A percentile compares a stretch with the other conserved stretches of the same genome.
Conservation (phyloP, 2,888 invertebrate species). For the Melikaiella ostensackeni region DNA sequence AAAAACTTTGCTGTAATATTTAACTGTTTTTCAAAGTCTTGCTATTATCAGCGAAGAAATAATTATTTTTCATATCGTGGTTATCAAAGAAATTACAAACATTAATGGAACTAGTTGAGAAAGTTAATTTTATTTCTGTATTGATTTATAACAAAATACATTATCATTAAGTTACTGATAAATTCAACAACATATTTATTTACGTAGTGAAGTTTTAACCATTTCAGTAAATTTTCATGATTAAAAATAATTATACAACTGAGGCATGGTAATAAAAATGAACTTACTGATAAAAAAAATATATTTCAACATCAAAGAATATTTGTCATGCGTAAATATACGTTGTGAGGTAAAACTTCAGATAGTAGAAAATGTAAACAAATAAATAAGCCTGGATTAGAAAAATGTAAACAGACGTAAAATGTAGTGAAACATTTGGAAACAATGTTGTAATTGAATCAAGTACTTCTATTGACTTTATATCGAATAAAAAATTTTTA, state of each 20-base stretch:
- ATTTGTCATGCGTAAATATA: conserved; percentile 5
- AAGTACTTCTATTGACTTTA: background rate
- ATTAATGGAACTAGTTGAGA: background rate
- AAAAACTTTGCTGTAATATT: background rate
- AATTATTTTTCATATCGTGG: background rate
- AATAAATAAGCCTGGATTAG: background rate
- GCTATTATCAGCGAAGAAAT: background rate
- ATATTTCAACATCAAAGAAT: conserved; percentile 32
- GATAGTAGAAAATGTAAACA: conserved; percentile 25
- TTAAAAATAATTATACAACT: conserved; percentile 14
- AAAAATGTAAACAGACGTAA: background rate
- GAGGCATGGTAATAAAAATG: conserved; percentile 14
- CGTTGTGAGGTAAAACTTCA: background rate
- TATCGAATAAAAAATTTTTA: background rate
- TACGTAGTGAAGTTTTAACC: background rate
- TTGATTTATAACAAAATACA: background rate
- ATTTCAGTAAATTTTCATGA: background rate
- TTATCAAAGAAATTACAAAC: background rate
- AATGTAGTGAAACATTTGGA: background rate
- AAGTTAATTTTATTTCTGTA: background rate
- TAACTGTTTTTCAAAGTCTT: background rate
- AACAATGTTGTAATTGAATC: background rate
- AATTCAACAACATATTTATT: background rate
- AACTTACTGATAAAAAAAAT: conserved; percentile 31
- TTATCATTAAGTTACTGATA: background rate